Percentiles rank a stretch among this genome's conserved stretches.
phyloP scores from a whole-genome alignment of 1,140 invertebrate genomes.

The Papilio aristodemus region DNA sequence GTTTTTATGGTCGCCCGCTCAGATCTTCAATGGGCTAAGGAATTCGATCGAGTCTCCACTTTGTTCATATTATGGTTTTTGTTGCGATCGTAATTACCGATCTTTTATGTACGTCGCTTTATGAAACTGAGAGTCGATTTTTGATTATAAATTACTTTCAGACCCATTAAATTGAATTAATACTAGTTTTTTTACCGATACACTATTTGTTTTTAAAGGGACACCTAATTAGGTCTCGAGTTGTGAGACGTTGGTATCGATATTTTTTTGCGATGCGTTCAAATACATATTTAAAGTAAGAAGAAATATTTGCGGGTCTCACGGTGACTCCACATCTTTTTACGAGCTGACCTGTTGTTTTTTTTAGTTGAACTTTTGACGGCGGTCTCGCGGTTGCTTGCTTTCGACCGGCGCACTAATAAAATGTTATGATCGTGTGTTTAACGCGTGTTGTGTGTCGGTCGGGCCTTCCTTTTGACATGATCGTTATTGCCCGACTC shows the following conservation, averaged over 20 bases:
- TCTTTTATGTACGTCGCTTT: slow-evolving; percentile 55
- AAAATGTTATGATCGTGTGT: slow-evolving; percentile 80
- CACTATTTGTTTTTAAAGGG: slow-evolving; percentile 1
- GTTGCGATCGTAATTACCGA: slow-evolving; percentile 58
- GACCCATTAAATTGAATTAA: slow-evolving; percentile 31
- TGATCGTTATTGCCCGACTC: slow-evolving; percentile 74
- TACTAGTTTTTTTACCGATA: neutral
- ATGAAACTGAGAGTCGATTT: slow-evolving; percentile 42
- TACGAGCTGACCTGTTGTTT: slow-evolving; percentile 77
- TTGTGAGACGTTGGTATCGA: slow-evolving; percentile 10
- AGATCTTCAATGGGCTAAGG: slow-evolving; percentile 79
- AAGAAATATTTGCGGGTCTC: slow-evolving; percentile 40
- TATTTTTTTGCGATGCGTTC: slow-evolving; percentile 19
- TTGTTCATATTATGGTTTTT: slow-evolving; percentile 62
- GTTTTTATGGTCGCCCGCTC: slow-evolving; percentile 77
- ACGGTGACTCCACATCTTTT: slow-evolving; percentile 73
- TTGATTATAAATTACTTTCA: slow-evolving; percentile 35
- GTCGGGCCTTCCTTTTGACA: slow-evolving; percentile 78
- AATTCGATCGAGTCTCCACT: slow-evolving; percentile 77
- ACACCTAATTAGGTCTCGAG: slow-evolving; percentile 18
- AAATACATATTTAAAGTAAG: slow-evolving; percentile 6
- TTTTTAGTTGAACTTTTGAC: slow-evolving; percentile 77
- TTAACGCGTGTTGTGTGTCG: slow-evolving; percentile 78
- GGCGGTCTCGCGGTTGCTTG: slow-evolving; percentile 75
- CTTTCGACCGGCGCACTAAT: slow-evolving; percentile 78